Conservation (phyloP, 2,797 vertebrate species). For the Rallus crepitans region DNA sequence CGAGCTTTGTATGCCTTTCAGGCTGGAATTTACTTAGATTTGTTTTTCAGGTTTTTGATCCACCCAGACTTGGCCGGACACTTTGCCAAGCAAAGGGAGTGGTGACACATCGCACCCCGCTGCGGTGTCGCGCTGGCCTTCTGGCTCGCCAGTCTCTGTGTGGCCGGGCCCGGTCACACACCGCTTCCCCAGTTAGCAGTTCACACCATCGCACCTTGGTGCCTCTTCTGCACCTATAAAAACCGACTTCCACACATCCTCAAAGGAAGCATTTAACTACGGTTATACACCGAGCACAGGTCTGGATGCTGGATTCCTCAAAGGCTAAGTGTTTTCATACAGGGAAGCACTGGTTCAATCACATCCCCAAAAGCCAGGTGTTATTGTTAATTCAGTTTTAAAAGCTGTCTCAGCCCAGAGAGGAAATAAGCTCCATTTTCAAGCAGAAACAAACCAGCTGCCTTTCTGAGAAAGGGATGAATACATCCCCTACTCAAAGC, state of each 20-base stretch:
- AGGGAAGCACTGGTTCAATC: not conserved
- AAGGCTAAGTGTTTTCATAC: not conserved
- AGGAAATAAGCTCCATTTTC: not conserved
- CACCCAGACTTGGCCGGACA: fast-evolving
- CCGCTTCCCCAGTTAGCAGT: not conserved
- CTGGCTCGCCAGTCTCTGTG: fast-evolving
- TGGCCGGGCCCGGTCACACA: not conserved
- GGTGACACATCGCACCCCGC: not conserved
- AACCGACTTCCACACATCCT: not conserved
- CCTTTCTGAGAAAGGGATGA: not conserved
- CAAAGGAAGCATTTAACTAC: not conserved
- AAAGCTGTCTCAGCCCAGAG: not conserved
- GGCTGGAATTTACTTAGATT: not conserved
- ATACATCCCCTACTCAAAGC: not conserved
- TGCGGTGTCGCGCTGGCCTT: not conserved
- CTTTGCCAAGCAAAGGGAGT: not conserved
- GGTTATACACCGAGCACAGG: fast-evolving
- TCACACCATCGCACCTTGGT: not conserved
- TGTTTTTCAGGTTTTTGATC: conserved; percentile 9
- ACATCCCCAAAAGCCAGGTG: not conserved
- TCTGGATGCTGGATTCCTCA: not conserved
- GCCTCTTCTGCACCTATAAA: not conserved
- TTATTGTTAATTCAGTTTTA: not conserved
- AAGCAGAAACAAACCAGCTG: not conserved
- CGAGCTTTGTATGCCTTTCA: not conserved